A percentile compares a stretch with the other conserved stretches of the same genome.
phyloP scores from a whole-genome alignment of 2,888 invertebrate species.

The Drosophila cyrtoloma region DNA sequence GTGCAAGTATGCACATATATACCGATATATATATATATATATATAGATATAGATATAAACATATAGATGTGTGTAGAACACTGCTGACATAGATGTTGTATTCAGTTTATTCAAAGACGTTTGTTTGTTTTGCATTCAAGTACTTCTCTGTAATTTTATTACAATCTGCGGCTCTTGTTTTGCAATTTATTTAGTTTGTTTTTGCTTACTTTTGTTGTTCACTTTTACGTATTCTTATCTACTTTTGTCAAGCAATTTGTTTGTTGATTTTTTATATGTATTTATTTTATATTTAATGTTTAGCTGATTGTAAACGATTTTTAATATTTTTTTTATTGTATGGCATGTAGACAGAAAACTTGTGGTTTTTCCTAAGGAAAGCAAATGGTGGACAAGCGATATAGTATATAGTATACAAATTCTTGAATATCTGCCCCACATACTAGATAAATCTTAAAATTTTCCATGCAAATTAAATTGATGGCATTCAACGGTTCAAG shows the following conservation, averaged over 20 bases:
- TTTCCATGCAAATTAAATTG: neutral
- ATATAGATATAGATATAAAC: constrained; percentile 14
- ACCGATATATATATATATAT: constrained; percentile 8
- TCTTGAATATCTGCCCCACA: constrained; percentile 3
- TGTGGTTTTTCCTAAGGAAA: constrained; percentile 25
- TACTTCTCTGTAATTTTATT: constrained; percentile 68
- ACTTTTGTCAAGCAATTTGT: constrained; percentile 46
- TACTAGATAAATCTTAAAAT: constrained; percentile 10
- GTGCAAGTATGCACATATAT: constrained; percentile 15
- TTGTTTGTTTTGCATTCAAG: constrained; percentile 63
- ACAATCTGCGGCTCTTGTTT: constrained; percentile 64
- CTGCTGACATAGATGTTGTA: constrained; percentile 26
- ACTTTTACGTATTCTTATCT: constrained; percentile 40
- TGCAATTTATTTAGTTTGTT: constrained; percentile 49
- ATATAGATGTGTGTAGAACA: constrained; percentile 10
- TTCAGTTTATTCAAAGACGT: constrained; percentile 71
- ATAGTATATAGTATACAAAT: constrained; percentile 7
- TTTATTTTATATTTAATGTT: constrained; percentile 26
- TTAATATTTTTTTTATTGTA: constrained; percentile 15
- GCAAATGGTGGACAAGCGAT: constrained; percentile 12
- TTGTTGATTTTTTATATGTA: constrained; percentile 24
- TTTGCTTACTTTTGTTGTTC: constrained; percentile 36
- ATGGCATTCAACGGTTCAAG: neutral
- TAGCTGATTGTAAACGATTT: constrained; percentile 40
- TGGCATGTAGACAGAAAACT: constrained; percentile 38